These are phyloP conservation scores for Drosophila algonquin DNA, from an alignment of 2,888 invertebrate species.

Conservation along the genomic window DNA sequence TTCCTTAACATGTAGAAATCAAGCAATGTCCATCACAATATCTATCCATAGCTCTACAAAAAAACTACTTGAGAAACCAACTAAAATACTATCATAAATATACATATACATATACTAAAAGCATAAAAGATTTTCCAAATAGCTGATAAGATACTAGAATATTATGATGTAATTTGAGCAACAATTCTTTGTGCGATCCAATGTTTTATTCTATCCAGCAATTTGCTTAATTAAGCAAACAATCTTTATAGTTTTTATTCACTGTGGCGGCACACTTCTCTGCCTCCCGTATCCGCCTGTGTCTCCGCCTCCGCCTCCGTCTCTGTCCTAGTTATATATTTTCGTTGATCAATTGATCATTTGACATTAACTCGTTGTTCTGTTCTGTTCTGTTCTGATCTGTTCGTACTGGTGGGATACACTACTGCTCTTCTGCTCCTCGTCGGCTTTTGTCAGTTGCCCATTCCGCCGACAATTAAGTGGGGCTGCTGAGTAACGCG, in stretches of 20 bases:
- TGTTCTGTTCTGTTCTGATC: slow-evolving; percentile 6
- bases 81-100: not conserved
- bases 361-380: slow-evolving; percentile 68
- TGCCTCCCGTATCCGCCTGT: slow-evolving; percentile 28
- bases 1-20: slow-evolving; percentile 12
- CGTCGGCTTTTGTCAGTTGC: slow-evolving; percentile 57
- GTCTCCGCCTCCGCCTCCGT: slow-evolving; percentile 24
- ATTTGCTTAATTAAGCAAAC: slow-evolving; percentile 32
- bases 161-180: not conserved
- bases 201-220: slow-evolving; percentile 1
- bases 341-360: slow-evolving; percentile 68
- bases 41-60: not conserved
- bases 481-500: slow-evolving; percentile 41
- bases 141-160: not conserved
- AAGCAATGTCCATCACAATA: slow-evolving; percentile 9
- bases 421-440: slow-evolving; percentile 35
- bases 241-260: slow-evolving; percentile 29
- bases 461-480: slow-evolving; percentile 67
- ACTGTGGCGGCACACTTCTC: slow-evolving; percentile 23
- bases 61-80: not conserved
- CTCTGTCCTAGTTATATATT: slow-evolving; percentile 55
- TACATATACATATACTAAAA: not conserved
- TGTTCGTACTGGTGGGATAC: not conserved
- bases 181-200: not conserved
- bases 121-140: not conserved